Evolutionary conservation across 1,140 invertebrate species (phyloP).

Genomic region (Vanessa atalanta): DNA sequence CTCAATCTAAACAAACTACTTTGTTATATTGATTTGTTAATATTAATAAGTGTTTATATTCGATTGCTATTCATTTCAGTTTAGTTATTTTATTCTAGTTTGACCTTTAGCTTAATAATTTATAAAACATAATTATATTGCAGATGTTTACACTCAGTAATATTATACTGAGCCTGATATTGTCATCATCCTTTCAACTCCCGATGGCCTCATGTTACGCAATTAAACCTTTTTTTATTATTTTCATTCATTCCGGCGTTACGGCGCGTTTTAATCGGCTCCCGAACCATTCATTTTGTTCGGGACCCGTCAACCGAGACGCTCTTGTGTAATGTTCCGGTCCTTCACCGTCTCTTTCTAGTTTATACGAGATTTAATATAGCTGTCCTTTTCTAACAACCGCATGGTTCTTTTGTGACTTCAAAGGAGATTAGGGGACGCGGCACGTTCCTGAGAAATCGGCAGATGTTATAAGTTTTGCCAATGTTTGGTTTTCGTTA

Average conservation of each 20-base stretch:
- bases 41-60: no score
- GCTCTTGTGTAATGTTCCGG: slow-evolving; percentile 72
- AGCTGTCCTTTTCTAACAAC: slow-evolving; percentile 48
- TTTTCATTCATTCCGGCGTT: slow-evolving; percentile 69
- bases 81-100: not conserved
- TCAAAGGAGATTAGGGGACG: slow-evolving; percentile 69
- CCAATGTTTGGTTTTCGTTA: slow-evolving; percentile 59
- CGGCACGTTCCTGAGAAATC: slow-evolving; percentile 76
- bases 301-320: slow-evolving; percentile 73
- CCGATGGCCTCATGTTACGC: slow-evolving; percentile 60
- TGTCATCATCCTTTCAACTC: slow-evolving; percentile 43
- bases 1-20: no score
- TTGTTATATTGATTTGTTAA: no score
- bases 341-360: slow-evolving; percentile 47
- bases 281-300: slow-evolving; percentile 74
- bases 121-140: slow-evolving; percentile 11
- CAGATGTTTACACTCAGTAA: slow-evolving; percentile 29
- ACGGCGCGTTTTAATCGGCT: slow-evolving; percentile 70
- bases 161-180: slow-evolving; percentile 29
- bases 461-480: slow-evolving; percentile 69
- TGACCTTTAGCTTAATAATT: not conserved
- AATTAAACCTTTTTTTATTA: slow-evolving; percentile 61
- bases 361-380: slow-evolving; percentile 22
- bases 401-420: slow-evolving; percentile 65
- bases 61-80: no score